These are phyloP conservation scores for Dendroctonus valens DNA, from an alignment of 1,140 invertebrate species.

Conservation along the genomic window DNA sequence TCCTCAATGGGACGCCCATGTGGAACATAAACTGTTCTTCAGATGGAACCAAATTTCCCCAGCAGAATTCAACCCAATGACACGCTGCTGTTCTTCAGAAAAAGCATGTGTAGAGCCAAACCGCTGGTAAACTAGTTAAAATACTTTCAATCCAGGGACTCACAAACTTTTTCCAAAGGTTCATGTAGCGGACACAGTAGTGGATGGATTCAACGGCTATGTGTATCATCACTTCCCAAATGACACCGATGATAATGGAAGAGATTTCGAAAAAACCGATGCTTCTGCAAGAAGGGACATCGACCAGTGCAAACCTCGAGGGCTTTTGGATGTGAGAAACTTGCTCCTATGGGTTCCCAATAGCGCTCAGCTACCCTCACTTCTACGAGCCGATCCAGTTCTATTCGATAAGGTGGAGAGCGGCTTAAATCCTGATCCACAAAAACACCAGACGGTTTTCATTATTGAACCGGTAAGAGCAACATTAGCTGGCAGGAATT, in stretches of 20 bases:
- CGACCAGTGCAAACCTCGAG: slow-evolving; percentile 66
- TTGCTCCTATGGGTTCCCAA: slow-evolving; percentile 85
- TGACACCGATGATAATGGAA: slow-evolving; percentile 74
- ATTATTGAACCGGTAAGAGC: slow-evolving; percentile 71
- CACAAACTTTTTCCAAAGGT: slow-evolving; percentile 53
- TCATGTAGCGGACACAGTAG: slow-evolving; percentile 57
- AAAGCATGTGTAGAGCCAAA: slow-evolving; percentile 76
- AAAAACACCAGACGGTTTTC: slow-evolving; percentile 75
- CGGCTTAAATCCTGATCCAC: slow-evolving; percentile 69
- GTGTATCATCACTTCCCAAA: slow-evolving; percentile 71
- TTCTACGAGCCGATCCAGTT: slow-evolving; percentile 79
- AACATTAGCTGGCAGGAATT: not conserved
- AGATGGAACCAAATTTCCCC: slow-evolving; percentile 81
- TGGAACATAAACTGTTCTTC: slow-evolving; percentile 75
- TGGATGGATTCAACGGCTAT: slow-evolving; percentile 60
- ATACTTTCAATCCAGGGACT: not conserved
- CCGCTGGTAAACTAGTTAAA: slow-evolving; percentile 59
- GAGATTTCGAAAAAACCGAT: slow-evolving; percentile 68
- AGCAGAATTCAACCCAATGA: slow-evolving; percentile 68
- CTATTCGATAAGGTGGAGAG: slow-evolving; percentile 66
- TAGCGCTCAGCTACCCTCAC: slow-evolving; percentile 86
- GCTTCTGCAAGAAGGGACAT: slow-evolving; percentile 67
- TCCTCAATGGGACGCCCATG: slow-evolving; percentile 76
- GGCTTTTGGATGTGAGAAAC: slow-evolving; percentile 73
- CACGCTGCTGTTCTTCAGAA: slow-evolving; percentile 72